These are phyloP conservation scores for Sinosuthora webbiana DNA, from an alignment of 2,113 vertebrate genomes.

Conservation along the genomic window DNA sequence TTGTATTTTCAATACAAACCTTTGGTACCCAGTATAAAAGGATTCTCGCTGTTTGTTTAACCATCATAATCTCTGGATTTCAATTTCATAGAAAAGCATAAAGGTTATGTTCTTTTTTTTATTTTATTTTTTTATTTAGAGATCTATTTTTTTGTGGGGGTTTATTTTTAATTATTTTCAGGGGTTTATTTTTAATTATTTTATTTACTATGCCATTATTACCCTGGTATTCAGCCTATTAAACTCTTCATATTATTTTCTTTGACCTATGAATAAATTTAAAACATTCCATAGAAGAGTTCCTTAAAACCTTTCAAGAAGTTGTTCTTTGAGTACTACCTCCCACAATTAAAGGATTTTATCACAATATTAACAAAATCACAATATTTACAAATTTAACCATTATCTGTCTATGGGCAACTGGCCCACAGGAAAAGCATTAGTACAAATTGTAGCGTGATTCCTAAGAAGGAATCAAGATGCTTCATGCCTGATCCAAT, in stretches of 20 bases:
- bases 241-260: neutral
- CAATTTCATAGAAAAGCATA: neutral
- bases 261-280: neutral
- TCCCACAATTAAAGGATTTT: neutral
- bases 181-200: neutral
- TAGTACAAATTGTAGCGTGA: neutral
- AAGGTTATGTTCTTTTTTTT: accelerated
- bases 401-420: neutral
- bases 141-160: neutral
- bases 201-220: slow-evolving; percentile 12
- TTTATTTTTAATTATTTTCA: neutral
- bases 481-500: neutral
- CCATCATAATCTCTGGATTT: slow-evolving; percentile 6
- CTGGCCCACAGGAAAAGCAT: neutral
- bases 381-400: neutral
- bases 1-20: slow-evolving; percentile 21
- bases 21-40: slow-evolving; percentile 1
- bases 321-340: neutral
- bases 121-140: neutral
- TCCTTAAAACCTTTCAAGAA: neutral
- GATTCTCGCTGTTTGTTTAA: neutral
- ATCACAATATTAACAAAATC: neutral
- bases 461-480: neutral
- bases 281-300: neutral
- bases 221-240: neutral